phyloP scores from a whole-genome alignment of 2,888 invertebrate genomes.

The Periphyllus acericola region DNA sequence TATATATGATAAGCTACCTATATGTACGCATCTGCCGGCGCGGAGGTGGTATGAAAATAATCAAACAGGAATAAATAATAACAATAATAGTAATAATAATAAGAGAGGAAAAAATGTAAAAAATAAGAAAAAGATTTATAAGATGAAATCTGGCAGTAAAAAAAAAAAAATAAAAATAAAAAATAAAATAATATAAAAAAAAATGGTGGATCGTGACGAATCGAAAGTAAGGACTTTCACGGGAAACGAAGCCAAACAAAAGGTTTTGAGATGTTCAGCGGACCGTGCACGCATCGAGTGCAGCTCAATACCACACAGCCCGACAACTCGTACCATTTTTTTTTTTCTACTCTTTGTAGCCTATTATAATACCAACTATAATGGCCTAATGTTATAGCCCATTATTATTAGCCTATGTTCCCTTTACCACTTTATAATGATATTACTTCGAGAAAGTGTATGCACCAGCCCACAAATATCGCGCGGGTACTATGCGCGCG shows the following conservation, averaged over 20 bases:
- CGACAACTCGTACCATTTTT: slow-evolving; percentile 59
- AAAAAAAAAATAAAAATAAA: slow-evolving; percentile 60
- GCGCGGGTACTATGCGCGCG: neutral
- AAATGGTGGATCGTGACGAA: slow-evolving; percentile 64
- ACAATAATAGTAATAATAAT: slow-evolving; percentile 35
- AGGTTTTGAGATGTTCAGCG: slow-evolving; percentile 62
- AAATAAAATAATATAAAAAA: slow-evolving; percentile 27
- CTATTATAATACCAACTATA: slow-evolving; percentile 60
- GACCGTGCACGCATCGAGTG: slow-evolving; percentile 59
- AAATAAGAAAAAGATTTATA: slow-evolving; percentile 58
- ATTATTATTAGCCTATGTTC: slow-evolving; percentile 57
- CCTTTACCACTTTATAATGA: slow-evolving; percentile 53
- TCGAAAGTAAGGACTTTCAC: slow-evolving; percentile 64
- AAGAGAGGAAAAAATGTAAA: slow-evolving; percentile 38
- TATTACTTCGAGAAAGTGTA: slow-evolving; percentile 51
- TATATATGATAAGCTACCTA: neutral
- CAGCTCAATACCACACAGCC: slow-evolving; percentile 60
- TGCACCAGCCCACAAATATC: neutral
- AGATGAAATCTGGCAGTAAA: slow-evolving; percentile 57
- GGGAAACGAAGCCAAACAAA: slow-evolving; percentile 64
- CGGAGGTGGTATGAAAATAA: slow-evolving; percentile 51
- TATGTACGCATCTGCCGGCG: slow-evolving; percentile 10
- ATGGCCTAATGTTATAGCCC: slow-evolving; percentile 59
- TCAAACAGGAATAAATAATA: slow-evolving; percentile 51
- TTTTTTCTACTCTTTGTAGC: slow-evolving; percentile 54